Evolutionary conservation across 2,113 vertebrate species (phyloP).

Genomic region (Labeo catla): DNA sequence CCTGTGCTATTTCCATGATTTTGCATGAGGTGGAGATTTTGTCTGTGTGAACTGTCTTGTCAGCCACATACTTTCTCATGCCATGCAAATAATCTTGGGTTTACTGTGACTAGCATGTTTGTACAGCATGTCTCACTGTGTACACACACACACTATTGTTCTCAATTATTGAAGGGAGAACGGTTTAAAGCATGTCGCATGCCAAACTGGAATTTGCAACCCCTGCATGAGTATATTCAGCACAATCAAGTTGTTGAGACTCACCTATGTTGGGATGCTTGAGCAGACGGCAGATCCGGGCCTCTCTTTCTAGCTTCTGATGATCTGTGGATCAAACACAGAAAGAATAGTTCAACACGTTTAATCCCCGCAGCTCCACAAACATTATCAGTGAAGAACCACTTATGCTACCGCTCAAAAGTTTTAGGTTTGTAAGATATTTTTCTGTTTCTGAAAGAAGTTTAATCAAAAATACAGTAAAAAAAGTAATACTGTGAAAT

Average conservation of each 20-base stretch:
- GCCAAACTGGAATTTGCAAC: not conserved
- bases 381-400: not conserved
- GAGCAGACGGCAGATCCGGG: conserved; percentile 36
- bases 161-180: not conserved
- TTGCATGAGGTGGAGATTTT: conserved; percentile 51
- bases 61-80: conserved; percentile 42
- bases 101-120: conserved; percentile 1
- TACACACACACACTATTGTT: not conserved
- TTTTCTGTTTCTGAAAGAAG: not conserved
- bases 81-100: conserved; percentile 59
- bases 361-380: not conserved
- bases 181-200: not conserved
- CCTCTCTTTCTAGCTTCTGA: conserved; percentile 47
- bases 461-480: not conserved
- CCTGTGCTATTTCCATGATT: conserved; percentile 53
- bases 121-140: not conserved
- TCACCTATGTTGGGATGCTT: conserved; percentile 43
- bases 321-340: conserved; percentile 31
- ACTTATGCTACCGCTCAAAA: not conserved
- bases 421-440: not conserved
- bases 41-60: conserved; percentile 38
- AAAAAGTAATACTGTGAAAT: not conserved
- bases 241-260: conserved; percentile 5
- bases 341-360: not conserved
- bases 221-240: not conserved